Percentiles rank a stretch among this genome's conserved stretches.
Evolutionary conservation across 1,140 invertebrate species (phyloP).

Genomic region (Drosophila truncata): DNA sequence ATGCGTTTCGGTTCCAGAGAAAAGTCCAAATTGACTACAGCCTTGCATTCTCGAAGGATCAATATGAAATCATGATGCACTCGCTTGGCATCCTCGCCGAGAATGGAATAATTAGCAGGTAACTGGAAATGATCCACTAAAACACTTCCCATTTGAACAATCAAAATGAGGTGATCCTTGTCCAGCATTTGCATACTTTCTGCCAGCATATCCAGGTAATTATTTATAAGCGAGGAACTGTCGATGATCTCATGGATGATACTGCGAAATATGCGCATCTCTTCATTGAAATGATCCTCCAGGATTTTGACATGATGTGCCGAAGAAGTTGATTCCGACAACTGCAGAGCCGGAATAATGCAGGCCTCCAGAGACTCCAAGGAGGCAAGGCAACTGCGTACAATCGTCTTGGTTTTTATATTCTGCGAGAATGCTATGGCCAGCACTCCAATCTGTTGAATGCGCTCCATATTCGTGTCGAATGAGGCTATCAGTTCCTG

Average conservation of each 20-base stretch:
- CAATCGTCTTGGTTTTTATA: slow-evolving; percentile 71
- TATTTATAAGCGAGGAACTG: slow-evolving; percentile 61
- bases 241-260: slow-evolving; percentile 78
- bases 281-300: slow-evolving; percentile 74
- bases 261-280: slow-evolving; percentile 66
- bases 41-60: slow-evolving; percentile 71
- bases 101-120: slow-evolving; percentile 43
- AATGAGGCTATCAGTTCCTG: slow-evolving; percentile 64
- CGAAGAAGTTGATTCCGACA: neutral
- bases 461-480: slow-evolving; percentile 73
- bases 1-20: slow-evolving; percentile 60
- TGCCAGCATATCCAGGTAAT: slow-evolving; percentile 64
- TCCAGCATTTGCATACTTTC: slow-evolving; percentile 36
- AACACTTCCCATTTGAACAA: slow-evolving; percentile 69
- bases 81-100: slow-evolving; percentile 35
- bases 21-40: slow-evolving; percentile 47
- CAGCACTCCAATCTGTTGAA: slow-evolving; percentile 78
- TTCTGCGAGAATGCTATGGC: slow-evolving; percentile 72
- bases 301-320: slow-evolving; percentile 57
- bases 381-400: slow-evolving; percentile 76
- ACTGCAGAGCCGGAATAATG: slow-evolving; percentile 26
- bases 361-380: slow-evolving; percentile 74
- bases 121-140: slow-evolving; percentile 67
- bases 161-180: slow-evolving; percentile 30
- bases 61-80: slow-evolving; percentile 64